Evolutionary conservation across 2,888 invertebrate genomes (phyloP).

Genomic region (Magallana nippona): DNA sequence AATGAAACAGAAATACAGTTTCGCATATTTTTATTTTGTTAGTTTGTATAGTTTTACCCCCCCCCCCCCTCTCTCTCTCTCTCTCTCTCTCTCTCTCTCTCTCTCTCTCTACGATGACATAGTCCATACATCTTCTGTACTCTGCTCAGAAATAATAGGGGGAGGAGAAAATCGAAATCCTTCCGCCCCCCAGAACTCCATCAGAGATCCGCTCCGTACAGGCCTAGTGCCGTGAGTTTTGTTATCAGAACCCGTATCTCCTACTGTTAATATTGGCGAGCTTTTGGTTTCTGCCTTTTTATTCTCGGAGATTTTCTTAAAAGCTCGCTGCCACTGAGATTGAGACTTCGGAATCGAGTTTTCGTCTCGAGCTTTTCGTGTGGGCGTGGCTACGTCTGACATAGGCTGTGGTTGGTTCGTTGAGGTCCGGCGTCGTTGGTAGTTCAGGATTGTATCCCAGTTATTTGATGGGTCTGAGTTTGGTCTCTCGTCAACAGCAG

Average conservation of each 20-base stretch:
- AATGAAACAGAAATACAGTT: no score
- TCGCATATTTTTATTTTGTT: no score
- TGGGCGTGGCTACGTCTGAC: not conserved
- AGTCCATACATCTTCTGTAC: not conserved
- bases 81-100: not conserved
- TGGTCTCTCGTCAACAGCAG: not conserved
- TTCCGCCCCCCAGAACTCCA: conserved; percentile 19
- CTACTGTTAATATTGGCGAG: not conserved
- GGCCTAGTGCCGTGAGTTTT: not conserved
- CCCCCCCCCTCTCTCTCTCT: conserved; percentile 2
- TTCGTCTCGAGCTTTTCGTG: not conserved
- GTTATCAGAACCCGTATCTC: not conserved
- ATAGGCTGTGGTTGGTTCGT: not conserved
- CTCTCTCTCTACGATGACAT: not conserved
- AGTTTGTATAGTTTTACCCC: no score
- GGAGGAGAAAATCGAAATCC: not conserved
- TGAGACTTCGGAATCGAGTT: conserved; percentile 14
- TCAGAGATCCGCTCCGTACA: not conserved
- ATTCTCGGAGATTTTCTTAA: not conserved
- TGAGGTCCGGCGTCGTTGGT: not conserved
- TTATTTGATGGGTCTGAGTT: not conserved
- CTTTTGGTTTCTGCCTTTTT: not conserved
- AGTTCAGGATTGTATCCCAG: not conserved
- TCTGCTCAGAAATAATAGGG: not conserved
- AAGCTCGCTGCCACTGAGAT: not conserved